Conservation (phyloP, 2,113 vertebrate species). For the Labrus mixtus region DNA sequence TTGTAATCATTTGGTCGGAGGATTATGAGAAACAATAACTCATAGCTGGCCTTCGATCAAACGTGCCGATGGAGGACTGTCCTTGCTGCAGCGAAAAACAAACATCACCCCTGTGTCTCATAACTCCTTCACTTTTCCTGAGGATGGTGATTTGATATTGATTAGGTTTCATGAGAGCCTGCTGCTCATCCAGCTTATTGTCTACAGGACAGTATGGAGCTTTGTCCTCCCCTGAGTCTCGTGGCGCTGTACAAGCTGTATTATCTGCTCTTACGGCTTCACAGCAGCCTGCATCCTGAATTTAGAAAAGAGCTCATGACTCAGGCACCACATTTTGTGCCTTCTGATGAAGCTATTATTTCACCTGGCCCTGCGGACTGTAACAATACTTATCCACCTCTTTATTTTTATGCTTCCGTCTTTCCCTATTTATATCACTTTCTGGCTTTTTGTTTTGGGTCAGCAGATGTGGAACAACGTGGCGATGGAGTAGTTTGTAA, state of each 20-base stretch:
- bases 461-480: constrained; percentile 52
- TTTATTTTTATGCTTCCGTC: constrained; percentile 46
- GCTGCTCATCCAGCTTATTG: constrained; percentile 74
- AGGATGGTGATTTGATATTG: constrained; percentile 83
- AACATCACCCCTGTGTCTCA: constrained; percentile 78
- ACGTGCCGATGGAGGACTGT: constrained; percentile 54
- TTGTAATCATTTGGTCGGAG: constrained; percentile 62
- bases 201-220: constrained; percentile 60
- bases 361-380: constrained; percentile 65
- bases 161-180: constrained; percentile 79
- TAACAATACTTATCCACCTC: constrained; percentile 59
- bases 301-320: constrained; percentile 70
- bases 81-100: constrained; percentile 73
- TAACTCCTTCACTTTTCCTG: constrained; percentile 80
- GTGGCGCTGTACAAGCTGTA: constrained; percentile 61
- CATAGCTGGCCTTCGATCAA: constrained; percentile 69
- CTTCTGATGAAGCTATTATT: constrained; percentile 81
- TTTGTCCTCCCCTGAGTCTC: constrained; percentile 69
- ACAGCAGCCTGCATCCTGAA: constrained; percentile 57
- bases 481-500: constrained; percentile 47
- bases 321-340: constrained; percentile 61
- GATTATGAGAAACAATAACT: constrained; percentile 82
- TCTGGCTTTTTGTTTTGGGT: constrained; percentile 57
- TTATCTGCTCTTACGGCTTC: constrained; percentile 70
- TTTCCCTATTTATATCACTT: constrained; percentile 53